Conservation (phyloP, 2,888 invertebrate genomes). For the Cacoxenus indagator region DNA sequence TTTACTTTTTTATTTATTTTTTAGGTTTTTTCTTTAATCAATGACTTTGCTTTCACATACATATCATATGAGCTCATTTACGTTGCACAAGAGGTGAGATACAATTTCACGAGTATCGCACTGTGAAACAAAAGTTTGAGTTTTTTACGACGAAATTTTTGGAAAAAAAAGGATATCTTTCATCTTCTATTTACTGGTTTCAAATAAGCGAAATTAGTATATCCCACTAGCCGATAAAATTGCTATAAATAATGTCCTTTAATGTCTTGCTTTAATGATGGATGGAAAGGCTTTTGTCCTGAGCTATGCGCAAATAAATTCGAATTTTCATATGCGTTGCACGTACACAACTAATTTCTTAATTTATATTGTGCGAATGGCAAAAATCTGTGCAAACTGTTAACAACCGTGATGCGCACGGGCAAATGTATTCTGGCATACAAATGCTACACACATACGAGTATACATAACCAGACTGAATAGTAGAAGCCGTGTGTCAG, state of each 20-base stretch:
- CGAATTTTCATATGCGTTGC: background rate
- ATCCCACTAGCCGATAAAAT: too few species aligned
- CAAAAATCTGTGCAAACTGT: slow-evolving; percentile 14
- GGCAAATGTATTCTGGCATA: slow-evolving; percentile 7
- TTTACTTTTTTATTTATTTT: too few species aligned
- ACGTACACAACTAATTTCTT: slow-evolving; percentile 21
- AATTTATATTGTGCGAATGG: slow-evolving; percentile 13
- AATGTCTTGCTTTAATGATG: background rate
- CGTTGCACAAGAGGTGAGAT: too few species aligned
- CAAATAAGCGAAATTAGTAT: too few species aligned
- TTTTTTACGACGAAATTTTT: too few species aligned
- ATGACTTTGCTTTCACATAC: too few species aligned
- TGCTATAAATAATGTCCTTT: background rate
- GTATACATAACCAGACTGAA: background rate
- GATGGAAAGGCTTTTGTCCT: background rate
- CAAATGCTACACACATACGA: background rate
- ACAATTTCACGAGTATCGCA: too few species aligned
- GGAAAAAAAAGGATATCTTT: too few species aligned
- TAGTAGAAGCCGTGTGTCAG: background rate
- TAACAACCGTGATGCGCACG: background rate
- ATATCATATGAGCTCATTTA: too few species aligned
- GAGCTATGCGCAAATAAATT: background rate
- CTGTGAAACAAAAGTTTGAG: too few species aligned
- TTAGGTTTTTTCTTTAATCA: too few species aligned
- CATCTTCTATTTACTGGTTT: too few species aligned